Evolutionary conservation across 1,140 invertebrate genomes (phyloP).

Genomic region (Ips nitidus): DNA sequence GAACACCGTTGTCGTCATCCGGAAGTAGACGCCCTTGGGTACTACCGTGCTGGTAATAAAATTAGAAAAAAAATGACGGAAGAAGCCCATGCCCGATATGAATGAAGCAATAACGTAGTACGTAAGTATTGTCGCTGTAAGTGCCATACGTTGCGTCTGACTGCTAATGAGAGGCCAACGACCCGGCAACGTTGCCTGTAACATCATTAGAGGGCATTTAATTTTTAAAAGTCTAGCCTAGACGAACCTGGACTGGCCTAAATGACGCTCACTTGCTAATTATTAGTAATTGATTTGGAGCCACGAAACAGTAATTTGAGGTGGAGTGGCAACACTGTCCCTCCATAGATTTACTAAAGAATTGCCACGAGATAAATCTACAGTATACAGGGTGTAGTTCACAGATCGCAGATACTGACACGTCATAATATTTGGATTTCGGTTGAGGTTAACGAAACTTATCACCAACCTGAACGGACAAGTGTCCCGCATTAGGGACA

Average conservation of each 20-base stretch:
- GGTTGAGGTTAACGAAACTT: conserved; percentile 1
- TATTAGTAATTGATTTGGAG: no score
- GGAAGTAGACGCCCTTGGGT: conserved; percentile 22
- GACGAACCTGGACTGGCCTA: neutral
- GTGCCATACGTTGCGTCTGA: conserved; percentile 19
- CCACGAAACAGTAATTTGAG: no score
- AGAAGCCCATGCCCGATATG: conserved; percentile 20
- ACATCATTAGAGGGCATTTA: conserved; percentile 30
- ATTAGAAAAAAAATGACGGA: conserved; percentile 23
- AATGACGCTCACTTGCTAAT: no score
- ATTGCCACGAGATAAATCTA: no score
- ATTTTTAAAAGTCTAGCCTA: conserved; percentile 26
- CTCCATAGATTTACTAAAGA: no score
- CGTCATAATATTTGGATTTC: neutral
- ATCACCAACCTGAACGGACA: neutral
- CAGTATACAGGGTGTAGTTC: neutral
- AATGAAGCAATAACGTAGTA: conserved; percentile 31
- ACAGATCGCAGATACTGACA: neutral
- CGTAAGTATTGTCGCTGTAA: conserved; percentile 15
- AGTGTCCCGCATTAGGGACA: neutral
- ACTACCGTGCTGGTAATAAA: conserved; percentile 5
- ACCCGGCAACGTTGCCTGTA: conserved; percentile 12
- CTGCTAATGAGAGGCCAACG: conserved; percentile 21
- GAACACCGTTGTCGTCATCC: conserved; percentile 11
- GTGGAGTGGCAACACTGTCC: no score